A percentile compares a stretch with the other conserved stretches of the same genome.
These are phyloP conservation scores for Sepiola atlantica DNA, from an alignment of 2,888 invertebrate genomes.

Conservation along the genomic window DNA sequence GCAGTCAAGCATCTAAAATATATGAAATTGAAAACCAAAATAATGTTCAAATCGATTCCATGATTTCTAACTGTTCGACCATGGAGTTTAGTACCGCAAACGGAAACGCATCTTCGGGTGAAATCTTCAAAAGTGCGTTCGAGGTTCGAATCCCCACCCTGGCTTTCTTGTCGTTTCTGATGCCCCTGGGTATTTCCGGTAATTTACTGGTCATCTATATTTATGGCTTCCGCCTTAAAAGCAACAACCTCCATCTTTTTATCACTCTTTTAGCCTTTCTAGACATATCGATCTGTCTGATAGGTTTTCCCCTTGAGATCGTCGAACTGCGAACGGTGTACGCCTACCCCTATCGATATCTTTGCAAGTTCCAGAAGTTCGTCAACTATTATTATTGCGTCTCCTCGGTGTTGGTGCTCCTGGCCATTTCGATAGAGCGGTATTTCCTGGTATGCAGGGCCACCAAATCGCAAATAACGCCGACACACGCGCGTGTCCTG, in stretches of 20 bases:
- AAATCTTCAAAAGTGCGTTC: not conserved
- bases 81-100: not conserved
- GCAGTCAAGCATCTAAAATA: no score
- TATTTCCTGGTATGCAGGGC: slow-evolving; percentile 33
- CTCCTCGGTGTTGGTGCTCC: not conserved
- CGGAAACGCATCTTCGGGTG: not conserved
- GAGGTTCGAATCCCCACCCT: not conserved
- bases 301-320: not conserved
- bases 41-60: not conserved
- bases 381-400: not conserved
- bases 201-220: slow-evolving; percentile 17
- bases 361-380: slow-evolving; percentile 24
- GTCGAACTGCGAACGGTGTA: not conserved
- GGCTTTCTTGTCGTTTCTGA: not conserved
- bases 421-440: not conserved
- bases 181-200: not conserved
- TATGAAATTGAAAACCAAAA: not conserved
- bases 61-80: not conserved
- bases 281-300: not conserved
- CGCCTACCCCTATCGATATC: not conserved
- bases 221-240: not conserved
- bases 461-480: not conserved
- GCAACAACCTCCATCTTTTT: not conserved
- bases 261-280: not conserved
- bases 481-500: not conserved